These are phyloP conservation scores for Grallaria varia DNA, from an alignment of 2,113 vertebrate genomes.

Conservation along the genomic window DNA sequence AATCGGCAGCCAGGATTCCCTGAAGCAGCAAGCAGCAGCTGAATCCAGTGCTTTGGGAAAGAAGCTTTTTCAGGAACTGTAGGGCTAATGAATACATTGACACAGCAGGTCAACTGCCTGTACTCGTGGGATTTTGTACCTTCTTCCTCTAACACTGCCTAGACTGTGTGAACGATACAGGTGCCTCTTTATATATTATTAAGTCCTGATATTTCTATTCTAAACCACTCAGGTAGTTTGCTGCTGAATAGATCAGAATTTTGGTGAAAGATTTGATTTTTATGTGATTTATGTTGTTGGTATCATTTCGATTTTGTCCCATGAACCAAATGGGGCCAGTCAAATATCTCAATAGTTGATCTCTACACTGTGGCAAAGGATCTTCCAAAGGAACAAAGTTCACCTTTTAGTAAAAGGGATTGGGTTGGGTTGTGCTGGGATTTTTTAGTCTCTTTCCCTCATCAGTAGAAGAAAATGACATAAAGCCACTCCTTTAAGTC, in stretches of 20 bases:
- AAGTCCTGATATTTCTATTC: not conserved
- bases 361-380: not conserved
- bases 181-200: not conserved
- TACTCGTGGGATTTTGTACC: not conserved
- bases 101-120: not conserved
- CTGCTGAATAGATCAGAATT: not conserved
- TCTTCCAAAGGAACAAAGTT: not conserved
- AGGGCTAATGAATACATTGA: not conserved
- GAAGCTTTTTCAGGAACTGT: not conserved
- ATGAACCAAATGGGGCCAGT: not conserved
- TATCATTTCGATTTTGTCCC: not conserved
- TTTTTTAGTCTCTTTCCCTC: not conserved
- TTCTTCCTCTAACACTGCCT: not conserved
- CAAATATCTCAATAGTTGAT: not conserved
- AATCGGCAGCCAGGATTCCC: conserved; percentile 2
- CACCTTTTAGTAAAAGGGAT: not conserved
- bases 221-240: not conserved
- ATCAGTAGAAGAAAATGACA: not conserved
- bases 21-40: not conserved
- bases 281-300: not conserved
- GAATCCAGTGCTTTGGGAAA: not conserved
- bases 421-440: not conserved
- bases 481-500: not conserved
- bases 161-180: not conserved
- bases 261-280: not conserved